Conservation (phyloP, 2,888 invertebrate species). For the Tenthredo scrophulariae region DNA sequence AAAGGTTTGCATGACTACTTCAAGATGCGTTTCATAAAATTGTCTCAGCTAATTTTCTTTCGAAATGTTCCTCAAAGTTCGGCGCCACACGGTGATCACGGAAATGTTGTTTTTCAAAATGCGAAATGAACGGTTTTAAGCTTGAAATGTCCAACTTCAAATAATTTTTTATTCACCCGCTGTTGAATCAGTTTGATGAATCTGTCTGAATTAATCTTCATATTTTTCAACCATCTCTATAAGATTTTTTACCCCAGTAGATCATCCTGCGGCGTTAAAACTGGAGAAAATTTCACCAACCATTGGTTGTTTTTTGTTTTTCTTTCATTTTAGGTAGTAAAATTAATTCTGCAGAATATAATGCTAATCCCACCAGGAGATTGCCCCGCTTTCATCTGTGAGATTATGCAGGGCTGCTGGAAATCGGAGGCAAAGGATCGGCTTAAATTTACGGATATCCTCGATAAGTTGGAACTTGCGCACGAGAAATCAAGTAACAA, state of each 20-base stretch:
- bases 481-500: slow-evolving; percentile 67
- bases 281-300: background rate
- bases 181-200: background rate
- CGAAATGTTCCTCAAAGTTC: no score
- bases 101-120: no score
- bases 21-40: no score
- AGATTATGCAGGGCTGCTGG: slow-evolving; percentile 91
- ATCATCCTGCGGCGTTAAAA: background rate
- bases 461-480: slow-evolving; percentile 82
- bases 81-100: no score
- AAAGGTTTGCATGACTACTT: no score
- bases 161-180: no score
- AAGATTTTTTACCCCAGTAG: background rate
- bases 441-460: slow-evolving; percentile 86
- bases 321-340: slow-evolving; percentile 81
- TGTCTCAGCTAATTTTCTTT: no score
- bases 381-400: slow-evolving; percentile 86
- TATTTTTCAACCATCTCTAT: background rate
- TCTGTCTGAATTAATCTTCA: background rate
- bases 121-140: no score
- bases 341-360: slow-evolving; percentile 89
- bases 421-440: slow-evolving; percentile 89
- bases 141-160: no score
- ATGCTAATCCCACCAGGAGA: slow-evolving; percentile 90
- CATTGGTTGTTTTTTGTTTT: background rate